Conservation (phyloP, 2,888 invertebrate genomes). For the Leucophenga maculata region DNA sequence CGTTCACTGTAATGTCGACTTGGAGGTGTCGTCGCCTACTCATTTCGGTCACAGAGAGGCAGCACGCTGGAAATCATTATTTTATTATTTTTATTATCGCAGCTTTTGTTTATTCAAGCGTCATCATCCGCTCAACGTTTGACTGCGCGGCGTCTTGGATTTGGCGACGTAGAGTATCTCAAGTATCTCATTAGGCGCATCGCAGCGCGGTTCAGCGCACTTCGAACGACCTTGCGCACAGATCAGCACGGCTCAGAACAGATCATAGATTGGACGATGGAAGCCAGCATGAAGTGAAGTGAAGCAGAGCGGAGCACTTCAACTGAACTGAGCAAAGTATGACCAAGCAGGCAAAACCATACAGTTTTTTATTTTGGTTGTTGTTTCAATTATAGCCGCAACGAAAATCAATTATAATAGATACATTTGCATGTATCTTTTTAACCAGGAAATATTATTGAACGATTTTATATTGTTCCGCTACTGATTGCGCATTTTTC, state of each 20-base stretch:
- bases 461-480: background rate
- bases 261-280: background rate
- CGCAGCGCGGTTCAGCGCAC: conserved; percentile 40
- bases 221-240: conserved; percentile 50
- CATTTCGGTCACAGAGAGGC: background rate
- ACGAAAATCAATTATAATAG: background rate
- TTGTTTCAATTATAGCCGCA: background rate
- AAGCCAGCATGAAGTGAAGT: too few species aligned
- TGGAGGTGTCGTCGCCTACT: background rate
- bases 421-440: background rate
- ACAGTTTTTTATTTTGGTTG: background rate
- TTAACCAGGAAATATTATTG: background rate
- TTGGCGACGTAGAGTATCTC: background rate
- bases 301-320: background rate
- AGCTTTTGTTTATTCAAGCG: too few species aligned
- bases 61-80: background rate
- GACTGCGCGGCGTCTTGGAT: background rate
- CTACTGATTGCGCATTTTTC: background rate
- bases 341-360: background rate
- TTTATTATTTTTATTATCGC: conserved; percentile 14
- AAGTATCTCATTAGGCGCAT: conserved; percentile 3
- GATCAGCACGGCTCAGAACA: conserved; percentile 43
- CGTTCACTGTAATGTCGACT: background rate
- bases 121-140: background rate
- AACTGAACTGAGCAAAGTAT: too few species aligned